These are phyloP conservation scores for Ascidia mentula DNA, from an alignment of 23 tunicate species.

Conservation along the genomic window DNA sequence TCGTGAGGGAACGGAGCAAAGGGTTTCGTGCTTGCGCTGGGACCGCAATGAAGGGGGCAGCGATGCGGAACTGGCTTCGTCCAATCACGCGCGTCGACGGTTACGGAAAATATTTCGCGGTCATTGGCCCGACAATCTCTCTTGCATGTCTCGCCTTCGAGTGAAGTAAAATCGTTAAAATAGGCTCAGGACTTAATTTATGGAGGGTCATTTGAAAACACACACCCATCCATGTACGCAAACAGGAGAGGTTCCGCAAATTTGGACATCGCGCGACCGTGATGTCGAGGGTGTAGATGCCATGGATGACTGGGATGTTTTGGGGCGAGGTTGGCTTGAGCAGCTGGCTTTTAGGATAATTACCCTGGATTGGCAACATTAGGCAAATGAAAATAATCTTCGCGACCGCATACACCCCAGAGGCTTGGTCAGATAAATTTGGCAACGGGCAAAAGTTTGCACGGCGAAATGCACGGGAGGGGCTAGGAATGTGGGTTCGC, in stretches of 20 bases:
- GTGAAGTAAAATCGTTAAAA: no score
- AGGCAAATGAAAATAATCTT: background rate
- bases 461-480: background rate
- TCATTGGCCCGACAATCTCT: no score
- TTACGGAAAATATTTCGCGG: slow-evolving; percentile 2
- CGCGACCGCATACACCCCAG: slow-evolving; percentile 2
- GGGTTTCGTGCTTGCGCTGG: background rate
- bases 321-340: background rate
- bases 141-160: no score
- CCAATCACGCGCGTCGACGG: slow-evolving; percentile 15
- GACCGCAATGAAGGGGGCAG: slow-evolving; percentile 1
- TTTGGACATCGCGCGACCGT: background rate
- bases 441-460: background rate
- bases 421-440: background rate
- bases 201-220: no score
- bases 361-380: slow-evolving; percentile 3
- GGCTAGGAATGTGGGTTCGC: background rate
- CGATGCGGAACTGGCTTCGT: background rate
- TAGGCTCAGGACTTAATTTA: no score
- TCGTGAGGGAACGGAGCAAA: no score
- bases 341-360: slow-evolving; percentile 6
- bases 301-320: slow-evolving; percentile 8
- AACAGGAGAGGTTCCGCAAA: background rate
- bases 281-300: background rate
- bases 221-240: no score